These are phyloP conservation scores for Epistrophe grossulariae DNA, from an alignment of 2,888 invertebrate species.

Conservation along the genomic window DNA sequence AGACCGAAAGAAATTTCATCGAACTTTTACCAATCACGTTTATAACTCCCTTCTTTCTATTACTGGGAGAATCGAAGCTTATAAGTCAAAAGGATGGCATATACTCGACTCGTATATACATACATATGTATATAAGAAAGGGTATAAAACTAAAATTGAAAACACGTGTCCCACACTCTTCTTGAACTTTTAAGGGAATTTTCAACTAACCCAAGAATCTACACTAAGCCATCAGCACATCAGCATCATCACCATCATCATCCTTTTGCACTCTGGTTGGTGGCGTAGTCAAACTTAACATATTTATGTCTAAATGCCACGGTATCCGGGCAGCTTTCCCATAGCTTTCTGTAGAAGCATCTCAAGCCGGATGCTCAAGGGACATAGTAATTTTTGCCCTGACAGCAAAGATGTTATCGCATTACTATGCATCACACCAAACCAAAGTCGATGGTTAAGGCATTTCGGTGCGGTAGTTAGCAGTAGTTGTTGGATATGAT, in stretches of 20 bases:
- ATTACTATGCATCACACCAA: slow-evolving; percentile 72
- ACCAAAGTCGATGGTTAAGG: slow-evolving; percentile 28
- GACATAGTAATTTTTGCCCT: slow-evolving; percentile 70
- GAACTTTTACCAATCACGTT: slow-evolving; percentile 58
- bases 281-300: slow-evolving; percentile 60
- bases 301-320: slow-evolving; percentile 72
- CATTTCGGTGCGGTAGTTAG: slow-evolving; percentile 22
- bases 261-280: slow-evolving; percentile 4
- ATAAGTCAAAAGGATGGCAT: slow-evolving; percentile 16
- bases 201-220: slow-evolving; percentile 5
- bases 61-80: background rate
- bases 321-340: slow-evolving; percentile 59
- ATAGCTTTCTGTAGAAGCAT: slow-evolving; percentile 42
- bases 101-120: too few species aligned
- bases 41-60: background rate
- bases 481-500: background rate
- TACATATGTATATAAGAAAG: background rate
- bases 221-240: background rate
- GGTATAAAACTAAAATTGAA: slow-evolving; percentile 55
- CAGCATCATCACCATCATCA: background rate
- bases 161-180: slow-evolving; percentile 42
- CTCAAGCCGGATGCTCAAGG: slow-evolving; percentile 62
- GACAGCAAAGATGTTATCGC: slow-evolving; percentile 73
- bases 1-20: slow-evolving; percentile 61
- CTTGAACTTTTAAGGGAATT: slow-evolving; percentile 11